Conservation (phyloP, 2,888 invertebrate species). For the Eilema griseolum region DNA sequence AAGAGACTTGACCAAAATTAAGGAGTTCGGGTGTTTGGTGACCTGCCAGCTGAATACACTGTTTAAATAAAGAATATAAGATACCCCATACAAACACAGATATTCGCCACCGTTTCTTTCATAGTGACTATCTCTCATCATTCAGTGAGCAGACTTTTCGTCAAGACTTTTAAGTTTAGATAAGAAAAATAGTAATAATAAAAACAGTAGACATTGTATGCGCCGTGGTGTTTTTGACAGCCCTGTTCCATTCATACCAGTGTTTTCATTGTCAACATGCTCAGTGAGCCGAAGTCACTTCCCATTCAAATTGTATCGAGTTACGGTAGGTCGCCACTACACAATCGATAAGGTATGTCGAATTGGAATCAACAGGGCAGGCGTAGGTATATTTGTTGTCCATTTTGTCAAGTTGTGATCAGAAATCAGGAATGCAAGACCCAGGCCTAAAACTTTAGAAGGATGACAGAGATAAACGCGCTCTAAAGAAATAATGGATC, state of each 20-base stretch:
- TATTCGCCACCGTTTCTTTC: no score
- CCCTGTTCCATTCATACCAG: neutral
- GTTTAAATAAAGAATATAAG: neutral
- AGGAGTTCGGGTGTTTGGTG: neutral
- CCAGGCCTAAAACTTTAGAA: neutral
- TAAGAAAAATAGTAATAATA: neutral
- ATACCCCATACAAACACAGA: neutral
- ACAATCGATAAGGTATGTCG: slow-evolving; percentile 2
- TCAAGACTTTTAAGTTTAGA: neutral
- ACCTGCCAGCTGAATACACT: neutral
- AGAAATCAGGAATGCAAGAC: neutral
- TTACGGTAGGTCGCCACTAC: slow-evolving; percentile 21
- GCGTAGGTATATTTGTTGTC: neutral
- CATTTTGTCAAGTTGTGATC: neutral
- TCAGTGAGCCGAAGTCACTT: slow-evolving; percentile 15
- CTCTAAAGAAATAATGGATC: no score
- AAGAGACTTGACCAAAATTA: neutral
- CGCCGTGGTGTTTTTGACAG: slow-evolving; percentile 3
- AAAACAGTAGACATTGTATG: neutral
- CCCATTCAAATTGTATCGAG: slow-evolving; percentile 13
- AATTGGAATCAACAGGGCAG: neutral
- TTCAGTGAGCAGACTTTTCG: no score
- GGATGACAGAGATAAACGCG: no score
- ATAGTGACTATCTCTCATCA: no score
- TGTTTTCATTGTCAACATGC: slow-evolving; percentile 6